Conservation (phyloP, 2,113 vertebrate genomes). For the Rynchops niger region DNA sequence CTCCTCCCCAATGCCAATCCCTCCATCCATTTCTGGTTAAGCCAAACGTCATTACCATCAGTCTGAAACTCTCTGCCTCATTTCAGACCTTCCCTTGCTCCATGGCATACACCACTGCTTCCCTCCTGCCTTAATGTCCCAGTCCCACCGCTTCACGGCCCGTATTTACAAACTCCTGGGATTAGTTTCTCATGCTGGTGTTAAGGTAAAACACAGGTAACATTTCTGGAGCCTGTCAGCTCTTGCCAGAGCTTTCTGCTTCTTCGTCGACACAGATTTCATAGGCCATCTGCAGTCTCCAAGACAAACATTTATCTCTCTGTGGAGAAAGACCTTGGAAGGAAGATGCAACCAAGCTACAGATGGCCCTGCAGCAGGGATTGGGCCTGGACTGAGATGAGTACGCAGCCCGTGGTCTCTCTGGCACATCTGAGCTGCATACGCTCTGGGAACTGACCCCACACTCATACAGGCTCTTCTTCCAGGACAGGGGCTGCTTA, state of each 20-base stretch:
- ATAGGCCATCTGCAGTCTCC: not conserved
- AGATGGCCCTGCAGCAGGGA: not conserved
- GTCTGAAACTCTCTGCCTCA: not conserved
- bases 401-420: rapidly evolving
- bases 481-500: not conserved
- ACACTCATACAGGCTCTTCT: not conserved
- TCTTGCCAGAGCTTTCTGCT: not conserved
- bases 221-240: not conserved
- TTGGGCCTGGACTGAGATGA: not conserved
- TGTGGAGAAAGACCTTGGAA: not conserved
- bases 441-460: not conserved
- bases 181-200: not conserved
- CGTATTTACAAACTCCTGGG: not conserved
- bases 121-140: not conserved
- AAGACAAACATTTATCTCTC: not conserved
- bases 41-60: not conserved
- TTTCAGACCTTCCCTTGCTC: not conserved
- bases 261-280: not conserved
- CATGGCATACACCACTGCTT: not conserved
- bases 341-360: not conserved
- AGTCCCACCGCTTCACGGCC: not conserved
- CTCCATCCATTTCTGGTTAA: not conserved
- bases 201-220: not conserved
- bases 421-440: not conserved
- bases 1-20: not conserved